These are phyloP conservation scores for Neopelma chrysocephalum DNA, from an alignment of 2,797 vertebrate genomes.

Conservation along the genomic window DNA sequence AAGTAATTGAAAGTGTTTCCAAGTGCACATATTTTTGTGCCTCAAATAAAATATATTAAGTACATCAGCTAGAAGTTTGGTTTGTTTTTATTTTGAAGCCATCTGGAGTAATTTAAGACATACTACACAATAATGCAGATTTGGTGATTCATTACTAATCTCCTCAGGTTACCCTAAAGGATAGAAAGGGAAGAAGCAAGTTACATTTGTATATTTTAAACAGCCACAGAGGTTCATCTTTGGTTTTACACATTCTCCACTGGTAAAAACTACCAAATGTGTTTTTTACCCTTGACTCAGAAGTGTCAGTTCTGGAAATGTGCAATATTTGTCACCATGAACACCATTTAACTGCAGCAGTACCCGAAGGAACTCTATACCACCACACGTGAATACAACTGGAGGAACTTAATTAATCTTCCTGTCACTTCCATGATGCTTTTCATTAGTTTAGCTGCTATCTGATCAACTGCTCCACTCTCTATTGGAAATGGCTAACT, in stretches of 20 bases:
- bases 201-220: constrained; percentile 66
- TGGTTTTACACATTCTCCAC: constrained; percentile 29
- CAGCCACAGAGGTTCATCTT: constrained; percentile 24
- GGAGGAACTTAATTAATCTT: constrained; percentile 95
- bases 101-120: constrained; percentile 52
- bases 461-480: constrained; percentile 87
- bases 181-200: constrained; percentile 64
- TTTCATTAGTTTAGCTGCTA: constrained; percentile 93
- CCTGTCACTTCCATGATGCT: constrained; percentile 92
- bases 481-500: constrained; percentile 74
- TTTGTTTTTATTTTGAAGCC: constrained; percentile 59
- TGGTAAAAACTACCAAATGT: constrained; percentile 75
- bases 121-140: constrained; percentile 14
- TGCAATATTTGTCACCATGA: constrained; percentile 93
- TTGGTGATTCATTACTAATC: constrained; percentile 35
- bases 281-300: constrained; percentile 93
- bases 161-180: constrained; percentile 50
- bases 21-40: constrained; percentile 39
- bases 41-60: constrained; percentile 50
- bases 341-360: constrained; percentile 84
- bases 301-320: constrained; percentile 85
- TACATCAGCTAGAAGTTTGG: not conserved
- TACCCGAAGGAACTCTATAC: constrained; percentile 82
- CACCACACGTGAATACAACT: constrained; percentile 75
- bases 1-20: constrained; percentile 53